A percentile compares a stretch with the other conserved stretches of the same genome.
These are phyloP conservation scores for Hirtodrosophila trivittata DNA, from an alignment of 2,888 invertebrate genomes.

Conservation along the genomic window DNA sequence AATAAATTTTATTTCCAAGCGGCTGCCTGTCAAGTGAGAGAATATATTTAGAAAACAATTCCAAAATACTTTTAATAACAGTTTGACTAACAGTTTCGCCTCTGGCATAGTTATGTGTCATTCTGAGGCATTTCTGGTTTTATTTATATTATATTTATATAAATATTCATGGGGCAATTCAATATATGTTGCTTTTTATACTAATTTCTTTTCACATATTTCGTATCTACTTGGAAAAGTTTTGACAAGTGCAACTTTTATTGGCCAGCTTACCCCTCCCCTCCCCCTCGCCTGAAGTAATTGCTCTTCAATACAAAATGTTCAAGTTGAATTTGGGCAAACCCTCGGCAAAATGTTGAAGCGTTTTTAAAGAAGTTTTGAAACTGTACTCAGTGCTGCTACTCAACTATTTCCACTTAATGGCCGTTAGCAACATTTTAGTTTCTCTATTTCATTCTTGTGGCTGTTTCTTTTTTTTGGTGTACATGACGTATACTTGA, in stretches of 20 bases:
- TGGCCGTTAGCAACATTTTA: constrained; percentile 58
- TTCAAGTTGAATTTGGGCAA: constrained; percentile 31
- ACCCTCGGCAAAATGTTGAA: constrained; percentile 26
- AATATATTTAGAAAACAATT: too few relatives aligned
- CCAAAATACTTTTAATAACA: too few relatives aligned
- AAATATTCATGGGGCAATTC: too few relatives aligned
- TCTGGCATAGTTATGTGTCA: too few relatives aligned
- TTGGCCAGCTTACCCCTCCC: constrained; percentile 21
- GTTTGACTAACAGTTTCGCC: too few relatives aligned
- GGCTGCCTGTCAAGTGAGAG: too few relatives aligned
- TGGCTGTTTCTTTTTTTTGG: constrained; percentile 26
- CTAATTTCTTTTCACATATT: constrained; percentile 38
- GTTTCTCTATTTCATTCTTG: constrained; percentile 29
- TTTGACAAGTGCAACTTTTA: constrained; percentile 34
- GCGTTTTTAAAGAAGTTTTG: constrained; percentile 45
- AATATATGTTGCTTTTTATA: constrained; percentile 23
- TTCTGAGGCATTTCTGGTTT: too few relatives aligned
- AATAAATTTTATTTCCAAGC: too few relatives aligned
- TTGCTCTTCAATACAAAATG: constrained; percentile 46
- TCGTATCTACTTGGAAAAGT: constrained; percentile 35
- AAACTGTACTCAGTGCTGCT: constrained; percentile 30
- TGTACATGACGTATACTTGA: constrained; percentile 55
- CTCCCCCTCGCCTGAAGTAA: too few relatives aligned
- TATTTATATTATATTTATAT: too few relatives aligned
- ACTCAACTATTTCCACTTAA: constrained; percentile 51